Evolutionary conservation across 2,113 vertebrate genomes (phyloP).

Genomic region (Recurvirostra avosetta): DNA sequence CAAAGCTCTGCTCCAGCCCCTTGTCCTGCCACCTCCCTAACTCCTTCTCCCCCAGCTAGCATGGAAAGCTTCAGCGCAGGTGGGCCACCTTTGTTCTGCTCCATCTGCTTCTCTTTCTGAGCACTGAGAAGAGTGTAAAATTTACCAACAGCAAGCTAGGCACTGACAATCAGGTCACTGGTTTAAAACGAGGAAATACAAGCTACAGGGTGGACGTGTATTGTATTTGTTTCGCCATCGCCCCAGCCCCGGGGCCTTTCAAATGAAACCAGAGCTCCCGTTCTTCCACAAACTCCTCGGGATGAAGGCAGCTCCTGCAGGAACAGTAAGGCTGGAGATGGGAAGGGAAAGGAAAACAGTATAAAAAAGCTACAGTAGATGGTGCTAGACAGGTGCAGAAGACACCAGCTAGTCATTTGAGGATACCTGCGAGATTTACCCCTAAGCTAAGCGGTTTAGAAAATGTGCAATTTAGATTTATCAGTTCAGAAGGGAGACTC

Average conservation of each 20-base stretch:
- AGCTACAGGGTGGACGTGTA: background rate
- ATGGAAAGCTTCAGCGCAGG: background rate
- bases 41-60: background rate
- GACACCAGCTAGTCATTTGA: constrained; percentile 37
- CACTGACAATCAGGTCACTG: background rate
- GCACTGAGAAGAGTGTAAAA: background rate
- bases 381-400: constrained; percentile 75
- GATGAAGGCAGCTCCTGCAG: background rate
- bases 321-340: background rate
- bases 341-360: background rate
- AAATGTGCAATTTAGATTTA: constrained; percentile 77
- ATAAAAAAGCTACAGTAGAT: constrained; percentile 69
- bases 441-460: constrained; percentile 66
- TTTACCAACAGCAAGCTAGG: background rate
- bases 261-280: background rate
- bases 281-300: background rate
- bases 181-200: background rate
- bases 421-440: constrained; percentile 65
- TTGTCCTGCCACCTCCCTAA: accelerated
- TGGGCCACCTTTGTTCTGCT: background rate
- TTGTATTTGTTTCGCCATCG: background rate
- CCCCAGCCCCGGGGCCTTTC: background rate
- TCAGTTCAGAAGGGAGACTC: constrained; percentile 67
- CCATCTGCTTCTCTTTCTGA: background rate
- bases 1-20: background rate